phyloP scores from a whole-genome alignment of 2,888 invertebrate species.

The Stenchaetothrips biformis region DNA sequence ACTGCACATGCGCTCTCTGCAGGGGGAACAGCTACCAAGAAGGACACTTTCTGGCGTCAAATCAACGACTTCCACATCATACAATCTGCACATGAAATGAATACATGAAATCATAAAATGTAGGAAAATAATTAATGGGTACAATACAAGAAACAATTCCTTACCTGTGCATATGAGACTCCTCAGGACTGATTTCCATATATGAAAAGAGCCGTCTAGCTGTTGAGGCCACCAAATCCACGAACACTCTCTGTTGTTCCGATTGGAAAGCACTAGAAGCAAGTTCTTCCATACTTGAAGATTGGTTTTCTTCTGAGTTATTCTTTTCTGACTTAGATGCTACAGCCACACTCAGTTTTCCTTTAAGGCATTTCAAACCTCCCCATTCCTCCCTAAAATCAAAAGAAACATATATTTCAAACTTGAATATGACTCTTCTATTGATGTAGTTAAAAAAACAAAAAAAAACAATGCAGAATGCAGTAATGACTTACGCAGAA shows the following conservation, averaged over 20 bases:
- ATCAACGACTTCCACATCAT: slow-evolving; percentile 91
- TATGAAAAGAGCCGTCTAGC: slow-evolving; percentile 70
- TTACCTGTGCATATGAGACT: slow-evolving; percentile 60
- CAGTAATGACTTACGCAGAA: slow-evolving; percentile 66
- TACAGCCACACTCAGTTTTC: slow-evolving; percentile 1
- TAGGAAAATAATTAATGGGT: slow-evolving; percentile 5
- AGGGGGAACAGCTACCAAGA: slow-evolving; percentile 87
- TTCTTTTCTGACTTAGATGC: neutral
- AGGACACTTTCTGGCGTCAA: slow-evolving; percentile 83
- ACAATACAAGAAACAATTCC: neutral
- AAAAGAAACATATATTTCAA: slow-evolving; percentile 5
- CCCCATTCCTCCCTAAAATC: slow-evolving; percentile 86
- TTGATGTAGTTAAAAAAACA: neutral
- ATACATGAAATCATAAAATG: neutral
- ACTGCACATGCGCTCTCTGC: slow-evolving; percentile 89
- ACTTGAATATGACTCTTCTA: neutral
- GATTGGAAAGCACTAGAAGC: slow-evolving; percentile 40
- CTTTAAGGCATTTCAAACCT: slow-evolving; percentile 57
- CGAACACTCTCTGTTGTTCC: slow-evolving; percentile 75
- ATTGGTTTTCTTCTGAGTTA: neutral
- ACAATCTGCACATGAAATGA: slow-evolving; percentile 70
- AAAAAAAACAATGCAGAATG: slow-evolving; percentile 25
- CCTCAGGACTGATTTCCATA: slow-evolving; percentile 70
- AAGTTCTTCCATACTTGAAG: neutral
- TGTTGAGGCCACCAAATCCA: slow-evolving; percentile 69